These are phyloP conservation scores for Ciconia boyciana DNA, from an alignment of 2,113 vertebrate genomes.

Conservation along the genomic window DNA sequence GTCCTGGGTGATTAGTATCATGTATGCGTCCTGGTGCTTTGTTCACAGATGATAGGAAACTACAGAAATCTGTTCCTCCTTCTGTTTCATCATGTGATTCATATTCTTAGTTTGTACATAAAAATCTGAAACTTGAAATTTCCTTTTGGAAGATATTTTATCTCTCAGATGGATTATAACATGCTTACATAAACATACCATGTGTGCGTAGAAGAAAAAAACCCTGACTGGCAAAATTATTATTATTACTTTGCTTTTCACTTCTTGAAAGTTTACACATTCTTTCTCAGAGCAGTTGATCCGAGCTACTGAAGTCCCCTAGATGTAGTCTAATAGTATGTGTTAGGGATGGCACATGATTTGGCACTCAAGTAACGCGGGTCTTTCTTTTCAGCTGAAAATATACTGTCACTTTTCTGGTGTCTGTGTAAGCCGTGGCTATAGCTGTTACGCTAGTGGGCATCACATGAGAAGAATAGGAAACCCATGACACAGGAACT, in stretches of 20 bases:
- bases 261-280: neutral
- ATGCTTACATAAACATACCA: neutral
- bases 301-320: neutral
- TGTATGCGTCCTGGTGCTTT: neutral
- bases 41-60: conserved; percentile 24
- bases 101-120: neutral
- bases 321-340: neutral
- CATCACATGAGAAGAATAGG: neutral
- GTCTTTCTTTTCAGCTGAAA: neutral
- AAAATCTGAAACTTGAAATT: neutral
- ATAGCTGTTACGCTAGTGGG: rapidly evolving
- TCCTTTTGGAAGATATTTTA: neutral
- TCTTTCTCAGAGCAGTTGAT: neutral
- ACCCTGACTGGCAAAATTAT: neutral
- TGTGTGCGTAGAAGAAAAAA: neutral
- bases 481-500: rapidly evolving
- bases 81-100: conserved; percentile 17
- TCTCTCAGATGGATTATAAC: neutral
- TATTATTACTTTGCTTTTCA: neutral
- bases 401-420: neutral
- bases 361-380: neutral
- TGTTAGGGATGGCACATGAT: neutral
- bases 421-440: neutral
- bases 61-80: conserved; percentile 49
- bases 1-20: conserved; percentile 35